Percentiles rank a stretch among this genome's conserved stretches.
Conservation (phyloP, 2,888 invertebrate genomes). For the Tipula lateralis region DNA sequence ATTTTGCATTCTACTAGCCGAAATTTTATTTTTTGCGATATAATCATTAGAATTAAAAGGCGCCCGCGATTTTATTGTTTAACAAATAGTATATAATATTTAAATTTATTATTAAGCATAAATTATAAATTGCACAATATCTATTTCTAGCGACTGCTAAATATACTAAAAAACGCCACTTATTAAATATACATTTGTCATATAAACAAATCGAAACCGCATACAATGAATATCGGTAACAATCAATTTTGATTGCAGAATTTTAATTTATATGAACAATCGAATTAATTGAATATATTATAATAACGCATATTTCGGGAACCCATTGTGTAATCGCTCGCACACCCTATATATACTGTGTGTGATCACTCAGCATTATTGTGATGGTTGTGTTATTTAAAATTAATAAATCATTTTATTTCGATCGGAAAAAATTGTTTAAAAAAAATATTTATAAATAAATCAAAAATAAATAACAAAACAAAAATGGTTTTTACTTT, state of each 20-base stretch:
- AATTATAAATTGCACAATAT: not conserved
- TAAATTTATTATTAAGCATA: not conserved
- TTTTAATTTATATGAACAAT: conserved; percentile 9
- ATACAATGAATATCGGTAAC: not conserved
- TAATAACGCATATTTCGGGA: not conserved
- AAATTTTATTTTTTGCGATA: not conserved
- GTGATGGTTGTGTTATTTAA: not conserved
- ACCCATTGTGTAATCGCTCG: not conserved
- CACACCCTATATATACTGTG: not conserved
- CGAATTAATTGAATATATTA: conserved; percentile 12
- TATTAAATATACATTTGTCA: not conserved
- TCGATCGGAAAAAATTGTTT: conserved; percentile 9
- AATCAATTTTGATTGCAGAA: not conserved
- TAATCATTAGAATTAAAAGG: not conserved
- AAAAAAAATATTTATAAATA: not conserved
- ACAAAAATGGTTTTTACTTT: not conserved
- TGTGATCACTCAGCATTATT: conserved; percentile 24
- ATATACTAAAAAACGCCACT: not conserved
- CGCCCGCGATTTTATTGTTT: not conserved
- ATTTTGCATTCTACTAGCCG: not conserved
- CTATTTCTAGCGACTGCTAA: not conserved
- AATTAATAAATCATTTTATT: conserved; percentile 19
- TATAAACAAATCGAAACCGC: not conserved
- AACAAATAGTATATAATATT: not conserved
- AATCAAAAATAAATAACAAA: not conserved